Percentiles rank a stretch among this genome's conserved stretches.
phyloP scores from a whole-genome alignment of 2,113 vertebrate species.

The Tachysurus fulvidraco region DNA sequence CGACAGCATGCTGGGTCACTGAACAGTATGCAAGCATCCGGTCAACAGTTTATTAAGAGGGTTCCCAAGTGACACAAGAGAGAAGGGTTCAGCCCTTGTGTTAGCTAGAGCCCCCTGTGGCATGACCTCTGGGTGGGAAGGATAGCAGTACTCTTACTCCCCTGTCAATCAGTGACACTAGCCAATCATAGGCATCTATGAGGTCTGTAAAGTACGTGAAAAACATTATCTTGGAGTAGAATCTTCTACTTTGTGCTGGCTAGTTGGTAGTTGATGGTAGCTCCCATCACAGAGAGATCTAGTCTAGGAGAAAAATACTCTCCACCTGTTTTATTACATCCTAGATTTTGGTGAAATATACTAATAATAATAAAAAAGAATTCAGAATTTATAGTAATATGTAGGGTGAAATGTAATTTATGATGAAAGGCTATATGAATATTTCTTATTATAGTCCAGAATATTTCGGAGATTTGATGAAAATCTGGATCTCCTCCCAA shows the following conservation, averaged over 20 bases:
- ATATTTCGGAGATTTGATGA: not conserved
- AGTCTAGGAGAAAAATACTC: not conserved
- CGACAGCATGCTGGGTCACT: not conserved
- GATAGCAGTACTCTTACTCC: not conserved
- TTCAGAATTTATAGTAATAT: not conserved
- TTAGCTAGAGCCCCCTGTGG: not conserved
- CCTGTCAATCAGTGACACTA: not conserved
- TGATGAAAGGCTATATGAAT: not conserved
- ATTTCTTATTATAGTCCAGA: not conserved
- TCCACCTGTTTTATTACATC: not conserved
- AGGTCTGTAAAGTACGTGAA: not conserved
- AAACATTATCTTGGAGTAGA: not conserved
- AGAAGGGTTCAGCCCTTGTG: not conserved
- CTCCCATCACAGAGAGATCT: not conserved
- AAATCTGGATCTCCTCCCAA: slow-evolving; percentile 8
- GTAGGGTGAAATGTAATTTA: not conserved
- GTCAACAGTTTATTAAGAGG: slow-evolving; percentile 1
- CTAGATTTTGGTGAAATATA: not conserved
- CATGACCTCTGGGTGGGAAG: not conserved
- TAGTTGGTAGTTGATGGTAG: not conserved
- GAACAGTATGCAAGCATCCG: not conserved
- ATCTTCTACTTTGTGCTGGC: not conserved
- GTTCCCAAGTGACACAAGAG: not conserved
- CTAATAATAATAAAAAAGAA: no score
- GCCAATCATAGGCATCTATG: not conserved